These are phyloP conservation scores for Heteropelma amictum DNA, from an alignment of 2,888 invertebrate genomes.

Conservation along the genomic window DNA sequence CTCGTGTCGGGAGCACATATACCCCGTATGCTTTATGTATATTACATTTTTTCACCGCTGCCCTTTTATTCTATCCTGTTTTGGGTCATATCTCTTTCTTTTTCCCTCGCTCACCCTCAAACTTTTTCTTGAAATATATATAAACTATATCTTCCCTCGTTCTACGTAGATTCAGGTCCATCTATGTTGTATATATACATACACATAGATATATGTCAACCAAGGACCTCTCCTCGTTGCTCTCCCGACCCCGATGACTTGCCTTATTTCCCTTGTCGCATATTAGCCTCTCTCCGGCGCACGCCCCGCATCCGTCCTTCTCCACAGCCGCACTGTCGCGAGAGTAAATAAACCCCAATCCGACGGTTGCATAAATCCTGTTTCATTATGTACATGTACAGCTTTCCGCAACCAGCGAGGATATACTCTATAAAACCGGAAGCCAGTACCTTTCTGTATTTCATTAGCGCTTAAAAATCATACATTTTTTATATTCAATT, in stretches of 20 bases:
- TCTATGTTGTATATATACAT: background rate
- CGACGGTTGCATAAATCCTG: conserved; percentile 30
- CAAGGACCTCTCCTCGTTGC: conserved; percentile 33
- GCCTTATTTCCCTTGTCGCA: conserved; percentile 48
- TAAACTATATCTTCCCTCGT: background rate
- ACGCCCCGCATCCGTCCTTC: background rate
- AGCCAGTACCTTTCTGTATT: background rate
- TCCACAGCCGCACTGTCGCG: background rate
- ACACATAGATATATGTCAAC: background rate
- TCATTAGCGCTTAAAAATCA: no score
- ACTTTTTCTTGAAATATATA: conserved; percentile 18
- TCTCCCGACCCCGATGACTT: conserved; percentile 50
- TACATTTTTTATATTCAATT: no score
- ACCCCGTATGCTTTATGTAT: conserved; percentile 1
- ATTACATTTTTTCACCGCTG: conserved; percentile 12
- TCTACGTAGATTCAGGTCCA: background rate
- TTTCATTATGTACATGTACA: conserved; percentile 37
- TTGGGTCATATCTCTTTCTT: conserved; percentile 49
- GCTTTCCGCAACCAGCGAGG: background rate
- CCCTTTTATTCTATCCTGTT: conserved; percentile 3
- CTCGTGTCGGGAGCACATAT: conserved; percentile 10
- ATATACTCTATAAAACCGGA: conserved; percentile 2
- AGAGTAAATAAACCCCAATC: conserved; percentile 36
- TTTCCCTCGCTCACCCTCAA: conserved; percentile 38
- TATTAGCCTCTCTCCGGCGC: conserved; percentile 33